phyloP scores from a whole-genome alignment of 2,113 vertebrate genomes.

The Sinosuthora webbiana region DNA sequence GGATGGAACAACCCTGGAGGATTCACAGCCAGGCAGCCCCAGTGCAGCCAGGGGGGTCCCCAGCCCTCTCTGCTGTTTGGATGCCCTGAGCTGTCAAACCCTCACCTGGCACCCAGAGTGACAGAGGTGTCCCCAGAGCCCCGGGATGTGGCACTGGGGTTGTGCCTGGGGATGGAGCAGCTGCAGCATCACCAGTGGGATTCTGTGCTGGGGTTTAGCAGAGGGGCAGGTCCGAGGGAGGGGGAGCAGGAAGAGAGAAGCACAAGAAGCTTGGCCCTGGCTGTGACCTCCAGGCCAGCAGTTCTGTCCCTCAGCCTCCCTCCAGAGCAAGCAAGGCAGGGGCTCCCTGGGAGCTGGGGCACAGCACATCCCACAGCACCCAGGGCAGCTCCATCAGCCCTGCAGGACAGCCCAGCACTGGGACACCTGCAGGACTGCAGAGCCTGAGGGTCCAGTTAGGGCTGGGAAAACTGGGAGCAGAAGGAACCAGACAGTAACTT shows the following conservation, averaged over 20 bases:
- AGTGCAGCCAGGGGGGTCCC: not conserved
- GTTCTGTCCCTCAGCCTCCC: not conserved
- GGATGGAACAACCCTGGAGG: not conserved
- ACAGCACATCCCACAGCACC: not conserved
- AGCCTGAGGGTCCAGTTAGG: not conserved
- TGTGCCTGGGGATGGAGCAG: not conserved
- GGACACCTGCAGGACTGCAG: not conserved
- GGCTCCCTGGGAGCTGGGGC: not conserved
- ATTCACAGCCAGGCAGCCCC: not conserved
- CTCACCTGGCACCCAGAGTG: not conserved
- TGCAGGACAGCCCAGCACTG: not conserved
- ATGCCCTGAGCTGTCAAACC: not conserved
- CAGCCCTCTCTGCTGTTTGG: not conserved
- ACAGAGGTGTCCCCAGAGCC: not conserved
- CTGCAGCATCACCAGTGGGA: not conserved
- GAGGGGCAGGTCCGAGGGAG: not conserved
- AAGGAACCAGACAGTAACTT: accelerated
- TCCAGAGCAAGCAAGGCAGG: not conserved
- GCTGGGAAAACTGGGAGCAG: not conserved
- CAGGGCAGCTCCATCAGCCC: not conserved
- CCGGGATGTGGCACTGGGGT: accelerated
- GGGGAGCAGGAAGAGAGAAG: not conserved
- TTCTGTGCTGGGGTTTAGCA: not conserved
- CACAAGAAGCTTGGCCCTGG: not conserved
- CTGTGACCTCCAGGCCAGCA: not conserved